Base-by-base conservation (phyloP, 2,113 vertebrate genomes). In the Brachyistius frenatus region DNA sequence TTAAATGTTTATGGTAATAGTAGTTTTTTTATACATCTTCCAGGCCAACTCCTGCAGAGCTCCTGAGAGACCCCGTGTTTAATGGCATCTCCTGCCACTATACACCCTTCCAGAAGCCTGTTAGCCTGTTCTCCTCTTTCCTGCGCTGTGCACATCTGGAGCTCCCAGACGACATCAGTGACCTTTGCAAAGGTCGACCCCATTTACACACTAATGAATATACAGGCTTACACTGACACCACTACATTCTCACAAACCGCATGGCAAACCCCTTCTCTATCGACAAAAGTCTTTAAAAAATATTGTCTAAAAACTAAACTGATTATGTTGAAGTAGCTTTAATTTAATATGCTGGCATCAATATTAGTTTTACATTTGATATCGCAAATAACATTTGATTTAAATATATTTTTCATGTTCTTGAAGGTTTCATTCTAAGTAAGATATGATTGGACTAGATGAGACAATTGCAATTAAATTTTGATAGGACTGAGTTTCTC, bases 101-200 rank as follows among this genome's bases (percentile, higher is more conserved):
- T 69, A 89, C 86, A 2, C 90, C 94, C 2, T 99, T 95, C 86
- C 92, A 91, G 74, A 96, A 95, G 82, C 94, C 97, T 37, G 90
- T 95, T n/a, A 83, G 92, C 85, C 93, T 99, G 16, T 99, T 99
- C 87, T 98, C 97, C 1, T 96, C 97, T n/a, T 95, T 95, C 60
- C 92, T 97, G 67, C 96, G 97, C 83, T 99, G 97, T 91, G 96
- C 97, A 84, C 91, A 95, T 85, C 91, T 99, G 84, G 95, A 95
- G 23, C 95, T 99, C 61, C 98, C 98, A 52, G 97, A 98, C 8
- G 96, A 99, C 93, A 96, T 98, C 93, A 95, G 88, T 87, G 94
- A 96, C 55, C 93, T 98, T 57, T 97, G 95, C 88, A 95, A 97
- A 97, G 98, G 98, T 99, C 53, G 62, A 68, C 3, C 15, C 8